phyloP scores from a whole-genome alignment of 2,888 invertebrate species.

The Cremastinae sp. region DNA sequence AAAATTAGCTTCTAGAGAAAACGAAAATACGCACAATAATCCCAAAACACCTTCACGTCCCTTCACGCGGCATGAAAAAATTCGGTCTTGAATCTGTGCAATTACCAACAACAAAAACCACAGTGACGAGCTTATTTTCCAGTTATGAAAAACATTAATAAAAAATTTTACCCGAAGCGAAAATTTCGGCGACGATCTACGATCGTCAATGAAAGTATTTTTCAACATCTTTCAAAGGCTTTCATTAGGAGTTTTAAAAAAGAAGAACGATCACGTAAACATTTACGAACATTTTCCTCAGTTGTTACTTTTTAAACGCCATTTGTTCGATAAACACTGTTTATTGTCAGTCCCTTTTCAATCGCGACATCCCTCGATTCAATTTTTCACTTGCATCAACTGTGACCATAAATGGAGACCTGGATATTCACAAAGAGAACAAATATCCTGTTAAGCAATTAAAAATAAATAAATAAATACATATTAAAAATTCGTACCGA shows the following conservation, averaged over 20 bases:
- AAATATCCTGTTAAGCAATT: background rate
- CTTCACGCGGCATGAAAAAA: slow-evolving; percentile 58
- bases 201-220: background rate
- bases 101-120: slow-evolving; percentile 7
- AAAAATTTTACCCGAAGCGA: too few species aligned
- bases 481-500: slow-evolving; percentile 20
- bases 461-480: slow-evolving; percentile 11
- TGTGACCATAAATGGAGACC: background rate
- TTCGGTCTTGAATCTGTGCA: slow-evolving; percentile 59
- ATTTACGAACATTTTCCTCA: background rate
- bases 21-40: slow-evolving; percentile 76
- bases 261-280: background rate
- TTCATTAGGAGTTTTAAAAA: too few species aligned
- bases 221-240: background rate
- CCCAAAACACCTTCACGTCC: slow-evolving; percentile 59
- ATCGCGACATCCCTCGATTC: too few species aligned
- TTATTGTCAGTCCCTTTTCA: too few species aligned
- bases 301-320: slow-evolving; percentile 9
- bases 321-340: slow-evolving; percentile 1
- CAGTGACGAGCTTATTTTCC: background rate
- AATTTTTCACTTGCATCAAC: too few species aligned
- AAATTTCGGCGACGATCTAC: too few species aligned
- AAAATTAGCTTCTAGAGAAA: slow-evolving; percentile 78
- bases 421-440: background rate
- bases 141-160: too few species aligned